Percentiles rank a stretch among this genome's conserved stretches.
phyloP scores from a whole-genome alignment of 2,797 vertebrate species.

The Chanos chanos region DNA sequence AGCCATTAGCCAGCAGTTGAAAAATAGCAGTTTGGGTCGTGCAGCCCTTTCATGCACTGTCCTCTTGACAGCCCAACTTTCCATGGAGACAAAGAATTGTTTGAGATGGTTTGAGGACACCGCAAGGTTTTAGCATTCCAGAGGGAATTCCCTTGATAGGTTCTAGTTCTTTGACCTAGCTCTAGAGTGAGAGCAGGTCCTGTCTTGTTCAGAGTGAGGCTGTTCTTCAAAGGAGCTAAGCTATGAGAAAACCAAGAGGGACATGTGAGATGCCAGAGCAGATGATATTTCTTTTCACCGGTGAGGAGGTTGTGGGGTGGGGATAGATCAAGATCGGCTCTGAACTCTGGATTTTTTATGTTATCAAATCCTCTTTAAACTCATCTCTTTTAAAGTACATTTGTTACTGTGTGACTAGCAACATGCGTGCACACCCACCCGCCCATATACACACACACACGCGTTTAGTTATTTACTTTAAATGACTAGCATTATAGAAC shows the following conservation, averaged over 20 bases:
- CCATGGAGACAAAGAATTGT: constrained; percentile 27
- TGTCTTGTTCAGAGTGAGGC: background rate
- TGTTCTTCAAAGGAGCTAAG: background rate
- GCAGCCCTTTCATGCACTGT: constrained; percentile 11
- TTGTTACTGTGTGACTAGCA: background rate
- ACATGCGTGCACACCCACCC: background rate
- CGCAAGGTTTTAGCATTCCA: constrained; percentile 7
- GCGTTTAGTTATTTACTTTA: background rate
- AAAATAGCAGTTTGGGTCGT: constrained; percentile 16
- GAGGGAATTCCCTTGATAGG: background rate
- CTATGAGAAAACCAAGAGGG: no score
- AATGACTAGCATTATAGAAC: constrained; percentile 5
- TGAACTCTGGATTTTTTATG: background rate
- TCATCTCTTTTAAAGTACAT: background rate
- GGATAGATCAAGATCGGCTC: no score
- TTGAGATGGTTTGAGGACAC: constrained; percentile 10
- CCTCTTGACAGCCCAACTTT: constrained; percentile 23
- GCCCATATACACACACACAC: background rate
- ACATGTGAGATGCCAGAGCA: no score
- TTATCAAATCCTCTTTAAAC: background rate
- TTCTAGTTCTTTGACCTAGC: constrained; percentile 16
- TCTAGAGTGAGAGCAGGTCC: constrained; percentile 3
- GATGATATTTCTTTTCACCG: no score
- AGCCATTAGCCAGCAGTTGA: constrained; percentile 25
- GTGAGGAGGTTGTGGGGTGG: no score